These are phyloP conservation scores for Mus spicilegus DNA, from an alignment of 2,113 vertebrate genomes.

Conservation along the genomic window DNA sequence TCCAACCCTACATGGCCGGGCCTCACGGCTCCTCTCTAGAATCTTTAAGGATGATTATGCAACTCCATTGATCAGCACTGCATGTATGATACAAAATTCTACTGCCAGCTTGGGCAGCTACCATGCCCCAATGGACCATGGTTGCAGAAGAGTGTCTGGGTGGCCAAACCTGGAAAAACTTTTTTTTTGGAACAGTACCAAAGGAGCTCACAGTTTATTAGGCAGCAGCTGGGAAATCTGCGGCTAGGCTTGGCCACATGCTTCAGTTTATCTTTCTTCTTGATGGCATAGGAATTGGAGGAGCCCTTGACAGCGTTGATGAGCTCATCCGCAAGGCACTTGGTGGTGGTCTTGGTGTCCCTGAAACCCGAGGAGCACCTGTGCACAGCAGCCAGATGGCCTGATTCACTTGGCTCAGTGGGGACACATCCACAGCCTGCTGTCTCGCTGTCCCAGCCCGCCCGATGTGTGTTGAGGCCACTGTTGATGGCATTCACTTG, in stretches of 20 bases:
- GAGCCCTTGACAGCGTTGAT: conserved; percentile 97
- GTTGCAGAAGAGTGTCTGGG: not conserved
- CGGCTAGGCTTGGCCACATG: conserved; percentile 97
- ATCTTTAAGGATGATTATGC: not conserved
- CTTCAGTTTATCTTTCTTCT: conserved; percentile 98
- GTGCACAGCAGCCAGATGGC: conserved; percentile 97
- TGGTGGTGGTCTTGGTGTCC: conserved; percentile 97
- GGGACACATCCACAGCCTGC: conserved; percentile 95
- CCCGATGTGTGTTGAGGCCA: conserved; percentile 93
- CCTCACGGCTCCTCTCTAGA: not conserved
- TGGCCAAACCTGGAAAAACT: not conserved
- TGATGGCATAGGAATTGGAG: conserved; percentile 97
- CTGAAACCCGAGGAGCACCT: conserved; percentile 95
- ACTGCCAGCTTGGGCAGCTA: not conserved
- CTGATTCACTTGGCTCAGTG: conserved; percentile 95
- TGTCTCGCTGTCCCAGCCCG: conserved; percentile 95
- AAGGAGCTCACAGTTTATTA: conserved; percentile 76
- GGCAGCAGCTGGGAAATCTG: conserved; percentile 79
- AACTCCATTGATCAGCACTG: not conserved
- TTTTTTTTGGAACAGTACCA: not conserved
- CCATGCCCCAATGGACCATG: no score
- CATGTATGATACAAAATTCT: not conserved
- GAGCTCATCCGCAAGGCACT: conserved; percentile 96
- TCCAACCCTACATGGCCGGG: not conserved
- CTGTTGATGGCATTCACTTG: conserved; percentile 97